Base-by-base conservation (phyloP, 2,888 invertebrate species). In the Cosmia trapezina region DNA sequence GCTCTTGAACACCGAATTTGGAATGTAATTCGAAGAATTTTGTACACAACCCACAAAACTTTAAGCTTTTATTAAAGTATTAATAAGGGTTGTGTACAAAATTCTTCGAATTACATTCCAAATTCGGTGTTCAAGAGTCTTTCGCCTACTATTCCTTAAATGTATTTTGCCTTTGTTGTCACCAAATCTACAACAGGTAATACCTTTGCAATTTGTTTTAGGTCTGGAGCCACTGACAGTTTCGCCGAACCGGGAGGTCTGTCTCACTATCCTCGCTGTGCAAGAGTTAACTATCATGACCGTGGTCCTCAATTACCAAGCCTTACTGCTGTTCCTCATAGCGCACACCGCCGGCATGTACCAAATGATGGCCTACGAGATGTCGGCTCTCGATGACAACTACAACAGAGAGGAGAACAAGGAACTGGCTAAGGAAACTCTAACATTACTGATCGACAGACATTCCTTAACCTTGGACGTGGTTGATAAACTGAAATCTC, bases 261-360 rank as follows among this genome's bases (percentile, higher is more conserved):
- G 96, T 53, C 72, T 79, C 4, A 73, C 76, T 3, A 83, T 95
- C 9, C 84, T 94, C 1, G 74, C 70, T 2, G 0, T 81, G 0
- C 90, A 93, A 87, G 94, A 95, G 81, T 0, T 91, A 0, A 81
- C 83, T 2, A 92, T 94, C 59, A 88, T 89, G 77, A 73, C 65
- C 0, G 89, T 91, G 6, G 91, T 88, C 0, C 85, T 95, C 0
- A 92, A 92, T 78, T 96, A 92, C 69, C 95, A 95, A 85, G 89
- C 89, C 1, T 81, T 94, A 3, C 83, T 95, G 1, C 66, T 94
- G 2, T 88, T 95, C 22, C 83, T 95, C 5, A 92, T 95, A 72
- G 90, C 90, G 0, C 94, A 95, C 72, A 94, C 94, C 4, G 83
- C 94, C 4, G 83, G 86, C 1, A 93, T 94, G 91, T 95, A 92